Evolutionary conservation across 2,797 vertebrate species (phyloP).

Genomic region (Sebastes hubbsi): DNA sequence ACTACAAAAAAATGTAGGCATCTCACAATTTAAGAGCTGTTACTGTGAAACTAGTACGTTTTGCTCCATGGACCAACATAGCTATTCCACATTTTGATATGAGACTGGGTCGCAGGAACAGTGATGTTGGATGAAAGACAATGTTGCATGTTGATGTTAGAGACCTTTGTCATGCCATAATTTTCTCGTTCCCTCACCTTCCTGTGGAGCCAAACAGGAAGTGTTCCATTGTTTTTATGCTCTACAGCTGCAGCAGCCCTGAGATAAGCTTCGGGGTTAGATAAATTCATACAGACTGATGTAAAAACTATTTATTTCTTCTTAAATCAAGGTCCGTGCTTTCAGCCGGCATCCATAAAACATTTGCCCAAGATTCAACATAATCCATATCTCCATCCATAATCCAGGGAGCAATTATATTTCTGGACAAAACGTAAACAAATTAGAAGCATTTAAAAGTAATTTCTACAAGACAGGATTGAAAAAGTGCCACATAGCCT

Average conservation of each 20-base stretch:
- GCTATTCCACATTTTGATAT: too few species aligned
- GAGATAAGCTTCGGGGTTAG: neutral
- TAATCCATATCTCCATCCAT: neutral
- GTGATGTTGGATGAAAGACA: neutral
- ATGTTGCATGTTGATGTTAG: neutral
- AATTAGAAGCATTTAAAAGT: neutral
- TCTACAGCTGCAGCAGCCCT: neutral
- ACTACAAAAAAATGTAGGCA: too few species aligned
- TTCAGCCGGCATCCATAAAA: neutral
- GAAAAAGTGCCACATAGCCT: too few species aligned
- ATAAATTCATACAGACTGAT: neutral
- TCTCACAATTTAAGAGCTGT: too few species aligned
- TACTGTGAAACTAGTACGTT: too few species aligned
- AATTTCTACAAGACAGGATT: neutral
- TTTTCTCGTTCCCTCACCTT: neutral
- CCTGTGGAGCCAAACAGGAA: slow-evolving; percentile 12
- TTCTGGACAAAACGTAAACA: neutral
- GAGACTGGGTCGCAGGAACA: too few species aligned
- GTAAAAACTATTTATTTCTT: neutral
- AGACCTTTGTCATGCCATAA: neutral
- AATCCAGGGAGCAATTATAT: neutral
- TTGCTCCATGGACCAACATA: too few species aligned
- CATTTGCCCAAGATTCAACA: neutral
- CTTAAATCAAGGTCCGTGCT: neutral
- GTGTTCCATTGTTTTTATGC: neutral